Base-by-base conservation (phyloP, 1,140 invertebrate genomes). In the Penaeus japonicus region DNA sequence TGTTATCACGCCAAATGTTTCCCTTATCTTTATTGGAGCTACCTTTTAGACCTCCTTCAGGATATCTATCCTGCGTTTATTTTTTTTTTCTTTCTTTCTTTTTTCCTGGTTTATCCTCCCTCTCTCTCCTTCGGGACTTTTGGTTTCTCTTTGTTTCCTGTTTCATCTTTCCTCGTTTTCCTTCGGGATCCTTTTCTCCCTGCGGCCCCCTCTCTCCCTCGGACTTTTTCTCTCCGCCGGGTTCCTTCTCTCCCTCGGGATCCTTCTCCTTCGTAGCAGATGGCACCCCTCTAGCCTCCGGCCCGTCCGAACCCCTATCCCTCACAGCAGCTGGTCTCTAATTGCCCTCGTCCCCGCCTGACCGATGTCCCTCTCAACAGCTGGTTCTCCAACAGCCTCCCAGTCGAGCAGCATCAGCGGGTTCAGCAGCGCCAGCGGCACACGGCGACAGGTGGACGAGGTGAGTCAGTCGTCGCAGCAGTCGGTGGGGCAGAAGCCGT, bases 341-440 rank as follows among this genome's bases (percentile, higher is more conserved):
- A 17, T 4, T 24, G 18, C 10, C 24, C 15, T n/a, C 27, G 35
- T 2, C 27, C 5, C 70, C 24, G 24, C 35, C 70, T 73, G 70
- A 73, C 70, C 17, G 27, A 24, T 73, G 24, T 73, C 70, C 70
- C 24, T 73, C 70, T 73, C 35, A 73, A 73, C 70, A 73, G 70
- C 70, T 24, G n/a, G 35, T 55, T 59, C 80, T 55, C 32, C 22
- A 22, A 70, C 90, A 91, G 91, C 91, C 10, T 91, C 91, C 5
- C 91, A 91, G 73, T 90, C 90, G 35, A 91, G 91, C 86, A 89
- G 84, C 87, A 91, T 91, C 75, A 91, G 90, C 22, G 91, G 88
- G 22, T 89, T 89, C 81, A 91, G 91, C 85, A 91, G 91, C 84
- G 90, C 90, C 77, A 91, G 90, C 73, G 89, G 89, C 35, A 84